These are phyloP conservation scores for Trematocara marginatum DNA, from an alignment of 2,113 vertebrate genomes.

Conservation along the genomic window DNA sequence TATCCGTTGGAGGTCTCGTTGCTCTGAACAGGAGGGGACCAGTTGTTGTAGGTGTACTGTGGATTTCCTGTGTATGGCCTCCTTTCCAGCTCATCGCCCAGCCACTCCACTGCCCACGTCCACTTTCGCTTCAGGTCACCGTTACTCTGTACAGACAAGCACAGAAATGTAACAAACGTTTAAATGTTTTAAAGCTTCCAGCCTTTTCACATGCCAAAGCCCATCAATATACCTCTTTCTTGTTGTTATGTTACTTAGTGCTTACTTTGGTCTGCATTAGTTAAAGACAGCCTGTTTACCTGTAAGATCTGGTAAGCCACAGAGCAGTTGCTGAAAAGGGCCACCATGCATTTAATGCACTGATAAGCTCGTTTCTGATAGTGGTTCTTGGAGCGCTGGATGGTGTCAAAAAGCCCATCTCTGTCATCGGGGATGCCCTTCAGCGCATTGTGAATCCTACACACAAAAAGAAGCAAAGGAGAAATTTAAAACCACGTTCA, in stretches of 20 bases:
- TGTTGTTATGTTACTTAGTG: not conserved
- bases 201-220: not conserved
- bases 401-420: conserved; percentile 98
- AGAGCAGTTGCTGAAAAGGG: conserved; percentile 97
- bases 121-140: conserved; percentile 98
- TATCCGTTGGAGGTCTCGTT: conserved; percentile 99
- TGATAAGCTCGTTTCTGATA: conserved; percentile 99
- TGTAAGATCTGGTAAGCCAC: conserved; percentile 98
- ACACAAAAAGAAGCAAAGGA: not conserved
- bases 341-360: conserved; percentile 99
- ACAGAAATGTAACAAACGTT: not conserved
- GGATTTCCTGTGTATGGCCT: conserved; percentile 95
- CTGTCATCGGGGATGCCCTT: conserved; percentile 98
- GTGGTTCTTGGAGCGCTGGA: conserved; percentile 99
- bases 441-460: conserved; percentile 97
- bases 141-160: conserved; percentile 81
- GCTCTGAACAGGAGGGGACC: conserved; percentile 98
- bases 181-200: not conserved
- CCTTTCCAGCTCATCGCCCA: conserved; percentile 95
- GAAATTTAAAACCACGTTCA: not conserved
- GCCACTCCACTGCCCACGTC: conserved; percentile 99
- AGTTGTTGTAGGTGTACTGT: conserved; percentile 98
- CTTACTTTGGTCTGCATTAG: not conserved
- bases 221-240: not conserved
- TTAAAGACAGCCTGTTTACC: conserved; percentile 62